phyloP scores from a whole-genome alignment of 2,888 invertebrate genomes.

The Nymphalis c-album region DNA sequence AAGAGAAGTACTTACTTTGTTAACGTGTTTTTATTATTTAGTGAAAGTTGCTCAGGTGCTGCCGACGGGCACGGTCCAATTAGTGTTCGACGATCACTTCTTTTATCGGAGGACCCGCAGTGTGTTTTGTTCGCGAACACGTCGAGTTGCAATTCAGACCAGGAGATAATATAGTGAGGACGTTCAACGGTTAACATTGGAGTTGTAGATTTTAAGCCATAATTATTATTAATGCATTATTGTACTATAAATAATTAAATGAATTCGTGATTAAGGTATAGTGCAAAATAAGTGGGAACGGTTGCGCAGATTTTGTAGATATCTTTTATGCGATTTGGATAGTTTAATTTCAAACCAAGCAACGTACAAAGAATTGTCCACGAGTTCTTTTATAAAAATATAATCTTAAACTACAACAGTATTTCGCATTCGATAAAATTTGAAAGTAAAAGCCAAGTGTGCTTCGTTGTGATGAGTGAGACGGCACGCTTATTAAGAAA shows the following conservation, averaged over 20 bases:
- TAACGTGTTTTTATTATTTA: conserved; percentile 74
- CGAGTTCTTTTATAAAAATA: conserved; percentile 23
- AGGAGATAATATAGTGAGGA: conserved; percentile 52
- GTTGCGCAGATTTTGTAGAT: conserved; percentile 52
- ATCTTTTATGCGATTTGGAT: conserved; percentile 5
- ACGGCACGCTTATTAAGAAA: conserved; percentile 40
- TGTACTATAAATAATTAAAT: conserved; percentile 63
- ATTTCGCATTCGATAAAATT: conserved; percentile 45
- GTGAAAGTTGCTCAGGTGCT: conserved; percentile 81
- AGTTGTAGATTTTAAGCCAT: conserved; percentile 70
- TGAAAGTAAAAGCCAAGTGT: conserved; percentile 53
- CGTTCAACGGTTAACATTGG: conserved; percentile 62
- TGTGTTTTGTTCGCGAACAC: conserved; percentile 51
- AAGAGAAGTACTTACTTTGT: conserved; percentile 76
- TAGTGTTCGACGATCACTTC: conserved; percentile 73
- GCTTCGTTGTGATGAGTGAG: conserved; percentile 44
- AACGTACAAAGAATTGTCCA: conserved; percentile 11
- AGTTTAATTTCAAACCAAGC: conserved; percentile 22
- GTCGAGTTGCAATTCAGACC: conserved; percentile 45
- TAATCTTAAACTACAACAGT: conserved; percentile 37
- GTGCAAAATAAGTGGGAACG: conserved; percentile 81
- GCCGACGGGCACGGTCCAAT: conserved; percentile 76
- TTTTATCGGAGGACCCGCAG: conserved; percentile 54
- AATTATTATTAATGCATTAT: conserved; percentile 72
- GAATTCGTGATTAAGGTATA: conserved; percentile 70